Conservation (phyloP, 2,888 invertebrate genomes). For the Eubasilissa splendida region DNA sequence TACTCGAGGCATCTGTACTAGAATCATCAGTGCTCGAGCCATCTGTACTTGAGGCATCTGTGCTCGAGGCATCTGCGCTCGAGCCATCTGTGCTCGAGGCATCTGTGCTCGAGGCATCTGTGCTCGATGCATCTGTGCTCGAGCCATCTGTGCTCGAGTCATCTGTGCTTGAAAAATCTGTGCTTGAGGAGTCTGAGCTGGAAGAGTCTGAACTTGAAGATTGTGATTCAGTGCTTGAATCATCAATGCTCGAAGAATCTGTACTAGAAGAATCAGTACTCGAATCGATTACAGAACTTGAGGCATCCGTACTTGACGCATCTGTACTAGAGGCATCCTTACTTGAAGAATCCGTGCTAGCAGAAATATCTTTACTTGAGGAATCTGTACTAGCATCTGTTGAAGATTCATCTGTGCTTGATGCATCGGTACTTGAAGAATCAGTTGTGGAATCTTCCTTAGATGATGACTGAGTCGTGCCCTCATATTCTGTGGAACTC, state of each 20-base stretch:
- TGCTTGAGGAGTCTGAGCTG: slow-evolving; percentile 33
- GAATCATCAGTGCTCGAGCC: slow-evolving; percentile 58
- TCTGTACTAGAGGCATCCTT: slow-evolving; percentile 52
- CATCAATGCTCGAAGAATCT: slow-evolving; percentile 51
- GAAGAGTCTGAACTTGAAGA: slow-evolving; percentile 17
- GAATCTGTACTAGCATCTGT: slow-evolving; percentile 56
- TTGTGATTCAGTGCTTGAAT: slow-evolving; percentile 48
- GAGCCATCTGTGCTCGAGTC: slow-evolving; percentile 54
- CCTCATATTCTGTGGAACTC: slow-evolving; percentile 36
- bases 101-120: slow-evolving; percentile 55
- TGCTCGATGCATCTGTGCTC: slow-evolving; percentile 57
- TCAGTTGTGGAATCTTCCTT: slow-evolving; percentile 51
- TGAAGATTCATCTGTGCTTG: slow-evolving; percentile 58
- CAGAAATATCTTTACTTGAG: slow-evolving; percentile 53
- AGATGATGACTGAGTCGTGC: slow-evolving; percentile 44
- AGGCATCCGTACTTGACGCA: slow-evolving; percentile 53
- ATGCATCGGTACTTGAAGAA: slow-evolving; percentile 50
- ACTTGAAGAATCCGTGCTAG: slow-evolving; percentile 53
- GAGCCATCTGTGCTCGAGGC: slow-evolving; percentile 46
- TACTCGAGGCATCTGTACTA: slow-evolving; percentile 51
- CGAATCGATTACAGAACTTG: slow-evolving; percentile 55
- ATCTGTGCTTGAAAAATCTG: slow-evolving; percentile 52
- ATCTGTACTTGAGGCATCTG: slow-evolving; percentile 58
- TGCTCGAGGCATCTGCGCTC: slow-evolving; percentile 49
- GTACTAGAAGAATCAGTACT: slow-evolving; percentile 56